These are phyloP conservation scores for Trachelus stipa DNA, from an alignment of 2,888 invertebrate genomes.

Conservation along the genomic window DNA sequence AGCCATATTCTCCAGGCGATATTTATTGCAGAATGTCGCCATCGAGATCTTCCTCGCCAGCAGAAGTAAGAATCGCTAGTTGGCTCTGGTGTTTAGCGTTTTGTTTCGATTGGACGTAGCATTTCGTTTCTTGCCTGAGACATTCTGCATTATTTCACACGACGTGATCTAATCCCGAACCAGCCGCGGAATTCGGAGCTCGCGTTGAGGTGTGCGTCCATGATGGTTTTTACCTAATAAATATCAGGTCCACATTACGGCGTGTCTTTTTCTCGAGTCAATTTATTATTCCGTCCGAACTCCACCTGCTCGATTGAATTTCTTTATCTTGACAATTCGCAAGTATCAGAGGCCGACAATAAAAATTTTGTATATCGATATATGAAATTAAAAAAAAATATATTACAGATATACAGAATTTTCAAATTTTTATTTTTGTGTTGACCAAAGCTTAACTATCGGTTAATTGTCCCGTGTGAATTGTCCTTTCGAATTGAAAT, in stretches of 20 bases:
- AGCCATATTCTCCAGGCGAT: conserved; percentile 97
- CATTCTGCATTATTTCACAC: conserved; percentile 53
- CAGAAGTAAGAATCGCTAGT: conserved; percentile 81
- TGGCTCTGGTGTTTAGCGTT: not conserved
- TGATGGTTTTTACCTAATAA: conserved; percentile 57
- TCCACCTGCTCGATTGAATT: conserved; percentile 9
- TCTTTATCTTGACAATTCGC: conserved; percentile 9
- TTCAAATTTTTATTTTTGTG: not conserved
- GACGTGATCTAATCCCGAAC: conserved; percentile 47
- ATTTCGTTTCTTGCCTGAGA: conserved; percentile 52
- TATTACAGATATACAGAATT: too few species aligned
- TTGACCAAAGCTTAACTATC: not conserved
- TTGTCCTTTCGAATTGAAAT: not conserved
- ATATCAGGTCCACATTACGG: conserved; percentile 55
- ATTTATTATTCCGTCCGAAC: conserved; percentile 49
- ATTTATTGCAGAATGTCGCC: conserved; percentile 96
- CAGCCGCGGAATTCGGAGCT: conserved; percentile 49
- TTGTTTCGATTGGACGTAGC: conserved; percentile 10
- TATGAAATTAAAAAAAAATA: too few species aligned
- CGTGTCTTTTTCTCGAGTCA: conserved; percentile 49
- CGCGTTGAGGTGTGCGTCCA: conserved; percentile 51
- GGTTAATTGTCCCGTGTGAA: not conserved
- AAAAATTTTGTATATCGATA: not conserved
- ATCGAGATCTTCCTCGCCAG: conserved; percentile 99
- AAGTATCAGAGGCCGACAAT: conserved; percentile 7